Percentiles rank a stretch among this genome's conserved stretches.
Evolutionary conservation across 53 echinoderm and acorn worm genomes (phyloP).

Genomic region (Crossaster papposus): DNA sequence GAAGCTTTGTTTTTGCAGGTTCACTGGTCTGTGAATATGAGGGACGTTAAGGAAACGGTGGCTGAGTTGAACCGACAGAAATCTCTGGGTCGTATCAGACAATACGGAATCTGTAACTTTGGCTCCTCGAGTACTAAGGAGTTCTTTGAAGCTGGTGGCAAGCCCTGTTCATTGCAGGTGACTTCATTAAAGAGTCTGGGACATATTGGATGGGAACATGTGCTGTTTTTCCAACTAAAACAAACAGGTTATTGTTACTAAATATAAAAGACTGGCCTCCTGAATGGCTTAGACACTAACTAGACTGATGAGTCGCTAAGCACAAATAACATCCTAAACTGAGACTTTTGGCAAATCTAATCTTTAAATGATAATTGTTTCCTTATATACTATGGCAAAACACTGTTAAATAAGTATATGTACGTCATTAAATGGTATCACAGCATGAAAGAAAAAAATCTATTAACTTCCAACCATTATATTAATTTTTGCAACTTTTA

Average conservation of each 20-base stretch:
- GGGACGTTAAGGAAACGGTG: conserved; percentile 62
- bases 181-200: not conserved
- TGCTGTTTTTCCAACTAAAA: too few relatives aligned
- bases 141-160: conserved; percentile 48
- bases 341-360: too few relatives aligned
- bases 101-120: conserved; percentile 75
- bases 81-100: conserved; percentile 61
- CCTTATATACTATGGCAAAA: too few relatives aligned
- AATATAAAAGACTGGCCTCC: too few relatives aligned
- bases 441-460: too few relatives aligned
- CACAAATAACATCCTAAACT: too few relatives aligned
- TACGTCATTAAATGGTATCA: too few relatives aligned
- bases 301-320: too few relatives aligned
- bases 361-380: too few relatives aligned
- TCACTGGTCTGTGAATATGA: conserved; percentile 70
- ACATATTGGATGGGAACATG: not conserved
- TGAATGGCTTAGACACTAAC: too few relatives aligned
- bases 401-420: too few relatives aligned
- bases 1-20: conserved; percentile 28
- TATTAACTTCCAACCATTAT: not conserved
- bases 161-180: conserved; percentile 59
- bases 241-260: too few relatives aligned
- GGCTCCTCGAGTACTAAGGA: conserved; percentile 55
- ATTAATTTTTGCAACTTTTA: not conserved
- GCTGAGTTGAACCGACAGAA: conserved; percentile 62